Evolutionary conservation across 2,797 vertebrate species (phyloP).

Genomic region (Gallirallus australis): DNA sequence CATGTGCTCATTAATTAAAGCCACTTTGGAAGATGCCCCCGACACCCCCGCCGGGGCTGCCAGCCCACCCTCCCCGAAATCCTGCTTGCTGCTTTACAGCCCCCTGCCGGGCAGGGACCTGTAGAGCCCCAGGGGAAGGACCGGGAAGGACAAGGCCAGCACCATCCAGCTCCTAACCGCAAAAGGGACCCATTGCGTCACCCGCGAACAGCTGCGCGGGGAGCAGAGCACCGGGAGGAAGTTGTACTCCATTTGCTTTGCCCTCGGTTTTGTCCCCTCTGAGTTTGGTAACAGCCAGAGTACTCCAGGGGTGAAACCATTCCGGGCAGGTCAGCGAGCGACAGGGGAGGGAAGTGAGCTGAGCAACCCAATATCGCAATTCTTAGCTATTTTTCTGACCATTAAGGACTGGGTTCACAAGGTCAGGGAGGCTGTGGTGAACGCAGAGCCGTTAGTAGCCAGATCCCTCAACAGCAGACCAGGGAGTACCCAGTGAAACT

Average conservation of each 20-base stretch:
- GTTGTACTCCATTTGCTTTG: neutral
- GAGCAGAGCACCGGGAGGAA: neutral
- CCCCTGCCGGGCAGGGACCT: conserved; percentile 59
- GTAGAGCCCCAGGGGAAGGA: neutral
- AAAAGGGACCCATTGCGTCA: neutral
- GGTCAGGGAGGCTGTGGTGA: neutral
- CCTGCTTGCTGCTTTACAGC: conserved; percentile 61
- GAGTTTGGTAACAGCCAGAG: conserved; percentile 12
- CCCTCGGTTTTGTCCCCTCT: neutral
- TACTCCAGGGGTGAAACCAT: neutral
- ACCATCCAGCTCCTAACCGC: neutral
- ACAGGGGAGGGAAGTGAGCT: neutral
- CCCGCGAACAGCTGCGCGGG: neutral
- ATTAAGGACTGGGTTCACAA: neutral
- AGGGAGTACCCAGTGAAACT: neutral
- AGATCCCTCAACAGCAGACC: neutral
- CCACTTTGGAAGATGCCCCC: conserved; percentile 67
- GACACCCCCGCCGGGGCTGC: conserved; percentile 54
- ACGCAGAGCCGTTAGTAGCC: neutral
- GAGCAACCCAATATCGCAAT: neutral
- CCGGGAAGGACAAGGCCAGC: neutral
- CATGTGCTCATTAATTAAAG: conserved; percentile 75
- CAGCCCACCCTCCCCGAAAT: conserved; percentile 30
- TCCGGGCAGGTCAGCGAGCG: neutral
- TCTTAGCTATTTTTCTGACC: neutral